Conservation (phyloP, 2,888 invertebrate genomes). For the Phanerotoma sp. region DNA sequence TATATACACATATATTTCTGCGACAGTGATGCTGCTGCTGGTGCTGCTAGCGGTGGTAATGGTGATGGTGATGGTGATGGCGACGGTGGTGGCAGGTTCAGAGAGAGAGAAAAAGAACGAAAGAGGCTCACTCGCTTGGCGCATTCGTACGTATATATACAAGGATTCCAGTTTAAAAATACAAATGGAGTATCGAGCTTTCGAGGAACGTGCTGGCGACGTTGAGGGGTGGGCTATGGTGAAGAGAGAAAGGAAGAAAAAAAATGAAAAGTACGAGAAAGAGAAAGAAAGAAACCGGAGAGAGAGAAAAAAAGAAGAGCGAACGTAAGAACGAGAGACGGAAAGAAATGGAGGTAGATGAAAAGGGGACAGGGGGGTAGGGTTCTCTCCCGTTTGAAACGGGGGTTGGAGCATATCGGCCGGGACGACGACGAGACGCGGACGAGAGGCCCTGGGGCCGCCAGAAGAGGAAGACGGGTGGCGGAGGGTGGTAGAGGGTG, state of each 20-base stretch:
- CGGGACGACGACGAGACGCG: conserved; percentile 26
- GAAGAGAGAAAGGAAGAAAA: conserved; percentile 22
- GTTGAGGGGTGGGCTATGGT: conserved; percentile 19
- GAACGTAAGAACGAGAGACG: conserved; percentile 12
- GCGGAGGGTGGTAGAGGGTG: no score
- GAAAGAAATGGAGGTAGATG: conserved; percentile 3
- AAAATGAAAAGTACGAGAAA: conserved; percentile 19
- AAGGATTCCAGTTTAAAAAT: conserved; percentile 57
- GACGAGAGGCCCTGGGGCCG: conserved; percentile 33
- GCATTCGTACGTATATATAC: conserved; percentile 42
- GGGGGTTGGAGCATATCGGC: conserved; percentile 36
- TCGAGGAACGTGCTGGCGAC: conserved; percentile 46
- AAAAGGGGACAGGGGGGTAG: no score
- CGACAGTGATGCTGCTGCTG: conserved; percentile 22
- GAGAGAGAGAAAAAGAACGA: no score
- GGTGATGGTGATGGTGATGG: conserved; percentile 46
- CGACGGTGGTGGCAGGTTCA: conserved; percentile 37
- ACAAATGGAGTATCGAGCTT: conserved; percentile 57
- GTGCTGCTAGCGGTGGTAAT: conserved; percentile 46
- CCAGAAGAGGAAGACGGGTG: conserved; percentile 33
- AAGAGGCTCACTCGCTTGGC: no score
- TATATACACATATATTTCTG: conserved; percentile 28
- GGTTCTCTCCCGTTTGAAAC: conserved; percentile 14
- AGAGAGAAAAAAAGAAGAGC: conserved; percentile 19
- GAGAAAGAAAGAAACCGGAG: conserved; percentile 12